phyloP scores from a whole-genome alignment of 2,797 vertebrate genomes.

The Pipistrellus kuhlii region DNA sequence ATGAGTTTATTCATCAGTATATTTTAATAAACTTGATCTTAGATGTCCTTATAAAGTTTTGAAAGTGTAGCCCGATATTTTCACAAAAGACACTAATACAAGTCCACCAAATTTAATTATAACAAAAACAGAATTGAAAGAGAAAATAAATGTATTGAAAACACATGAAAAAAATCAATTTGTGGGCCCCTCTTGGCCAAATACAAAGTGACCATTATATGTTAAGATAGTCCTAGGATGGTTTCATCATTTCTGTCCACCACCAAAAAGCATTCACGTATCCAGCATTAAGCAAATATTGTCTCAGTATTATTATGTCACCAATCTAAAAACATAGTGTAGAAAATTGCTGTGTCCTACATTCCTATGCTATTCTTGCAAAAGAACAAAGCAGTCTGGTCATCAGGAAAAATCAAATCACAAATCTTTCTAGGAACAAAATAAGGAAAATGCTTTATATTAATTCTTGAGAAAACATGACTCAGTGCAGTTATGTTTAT shows the following conservation, averaged over 20 bases:
- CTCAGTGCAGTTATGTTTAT: conserved; percentile 10
- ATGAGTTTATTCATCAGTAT: background rate
- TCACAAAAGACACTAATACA: background rate
- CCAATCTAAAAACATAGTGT: conserved; percentile 27
- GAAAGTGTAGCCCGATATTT: background rate
- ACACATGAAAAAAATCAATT: background rate
- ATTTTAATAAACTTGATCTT: background rate
- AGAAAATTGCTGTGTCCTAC: conserved; percentile 62
- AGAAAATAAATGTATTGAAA: conserved; percentile 63
- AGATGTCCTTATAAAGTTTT: background rate
- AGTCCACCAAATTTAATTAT: conserved; percentile 33
- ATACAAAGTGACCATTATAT: conserved; percentile 1
- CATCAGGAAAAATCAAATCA: conserved; percentile 61
- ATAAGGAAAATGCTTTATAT: conserved; percentile 55
- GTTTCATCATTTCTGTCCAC: conserved; percentile 49
- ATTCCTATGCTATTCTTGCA: conserved; percentile 41
- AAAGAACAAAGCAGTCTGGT: conserved; percentile 65
- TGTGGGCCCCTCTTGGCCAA: conserved; percentile 23
- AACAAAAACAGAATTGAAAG: conserved; percentile 45
- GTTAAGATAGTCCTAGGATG: conserved; percentile 29
- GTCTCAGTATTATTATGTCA: conserved; percentile 17
- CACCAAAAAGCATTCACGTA: conserved; percentile 62
- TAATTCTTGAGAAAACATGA: conserved; percentile 59
- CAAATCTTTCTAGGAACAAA: conserved; percentile 53
- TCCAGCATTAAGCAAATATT: conserved; percentile 48